phyloP scores from a whole-genome alignment of 2,113 vertebrate genomes.

The Ariopsis seemanni region DNA sequence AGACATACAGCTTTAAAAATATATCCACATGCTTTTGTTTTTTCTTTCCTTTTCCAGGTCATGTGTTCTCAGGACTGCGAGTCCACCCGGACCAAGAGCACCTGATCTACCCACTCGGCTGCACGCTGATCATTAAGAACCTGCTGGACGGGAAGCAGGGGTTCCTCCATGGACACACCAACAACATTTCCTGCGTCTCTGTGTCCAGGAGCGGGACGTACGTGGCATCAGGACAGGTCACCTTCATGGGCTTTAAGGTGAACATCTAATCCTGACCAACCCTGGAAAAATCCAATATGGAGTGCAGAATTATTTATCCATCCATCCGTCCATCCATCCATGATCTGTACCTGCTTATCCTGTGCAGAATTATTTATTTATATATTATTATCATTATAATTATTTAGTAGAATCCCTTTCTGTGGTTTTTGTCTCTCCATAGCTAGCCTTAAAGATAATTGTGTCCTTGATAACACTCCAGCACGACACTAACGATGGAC shows the following conservation, averaged over 20 bases:
- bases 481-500: not conserved
- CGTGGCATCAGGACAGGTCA: conserved; percentile 87
- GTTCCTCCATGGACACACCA: conserved; percentile 84
- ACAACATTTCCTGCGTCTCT: conserved; percentile 82
- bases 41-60: conserved; percentile 68
- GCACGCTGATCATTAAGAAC: conserved; percentile 78
- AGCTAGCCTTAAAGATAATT: not conserved
- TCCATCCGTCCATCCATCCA: not conserved
- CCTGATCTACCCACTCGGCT: conserved; percentile 85
- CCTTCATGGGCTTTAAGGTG: conserved; percentile 86
- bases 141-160: conserved; percentile 75
- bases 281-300: not conserved
- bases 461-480: not conserved
- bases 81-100: conserved; percentile 83
- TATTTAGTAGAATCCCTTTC: too few relatives aligned
- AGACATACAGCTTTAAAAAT: not conserved
- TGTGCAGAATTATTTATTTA: not conserved
- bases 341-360: too few relatives aligned
- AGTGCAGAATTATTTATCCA: not conserved
- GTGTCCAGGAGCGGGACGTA: conserved; percentile 79
- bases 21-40: not conserved
- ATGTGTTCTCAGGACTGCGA: conserved; percentile 77
- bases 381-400: not conserved
- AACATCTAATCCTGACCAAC: not conserved
- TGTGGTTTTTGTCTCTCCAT: not conserved